Base-by-base conservation (phyloP, 2,113 vertebrate species). In the Tetrao urogallus region DNA sequence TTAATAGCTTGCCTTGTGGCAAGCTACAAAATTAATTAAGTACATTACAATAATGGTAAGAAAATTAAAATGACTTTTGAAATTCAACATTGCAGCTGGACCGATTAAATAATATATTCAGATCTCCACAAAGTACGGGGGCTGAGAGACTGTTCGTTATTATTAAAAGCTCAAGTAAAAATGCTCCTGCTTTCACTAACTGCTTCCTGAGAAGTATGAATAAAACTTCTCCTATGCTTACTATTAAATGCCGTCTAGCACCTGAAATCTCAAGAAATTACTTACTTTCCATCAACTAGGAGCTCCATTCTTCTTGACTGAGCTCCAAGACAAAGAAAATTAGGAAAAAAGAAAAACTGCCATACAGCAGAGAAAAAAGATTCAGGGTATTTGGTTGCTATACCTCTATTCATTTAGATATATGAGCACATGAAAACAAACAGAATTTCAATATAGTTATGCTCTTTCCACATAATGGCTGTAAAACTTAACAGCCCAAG, bases 21-120 rank as follows among this genome's bases (percentile, higher is more conserved):
- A 95, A 95, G n/a, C 54, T 43, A 79, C 40, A 89, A 28, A 21
- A 90, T 93, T 94, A 94, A 86, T n/a, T 63, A 89, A 65, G 58
- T 40, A 63, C 80, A 96, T 93, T 73, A 70, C 14, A 77, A 16
- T 79, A 95, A 96, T 4, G 67, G 30, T 52, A 93, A 80, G 90
- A 45, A 95, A 97, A 96, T 92, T 90, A 45, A 71, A 36, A 71
- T 66, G 6, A 73, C 69, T 90, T 94, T 10, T 50, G 67, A 94
- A 97, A 90, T 86, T 25, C 30, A 86, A 88, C 52, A 93, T 75
- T 82, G 73, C 43, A 82, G 75, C 47, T 50, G 50, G 50, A 27
- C 28, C 73, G 70, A 89, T 81, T 69, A 95, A 72, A 81, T 77
- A 73, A 87, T 74, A 25, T 30, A 76, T 79, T 94, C 74, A 24